Conservation (phyloP, 1,140 invertebrate genomes). For the Drosophila asahinai region DNA sequence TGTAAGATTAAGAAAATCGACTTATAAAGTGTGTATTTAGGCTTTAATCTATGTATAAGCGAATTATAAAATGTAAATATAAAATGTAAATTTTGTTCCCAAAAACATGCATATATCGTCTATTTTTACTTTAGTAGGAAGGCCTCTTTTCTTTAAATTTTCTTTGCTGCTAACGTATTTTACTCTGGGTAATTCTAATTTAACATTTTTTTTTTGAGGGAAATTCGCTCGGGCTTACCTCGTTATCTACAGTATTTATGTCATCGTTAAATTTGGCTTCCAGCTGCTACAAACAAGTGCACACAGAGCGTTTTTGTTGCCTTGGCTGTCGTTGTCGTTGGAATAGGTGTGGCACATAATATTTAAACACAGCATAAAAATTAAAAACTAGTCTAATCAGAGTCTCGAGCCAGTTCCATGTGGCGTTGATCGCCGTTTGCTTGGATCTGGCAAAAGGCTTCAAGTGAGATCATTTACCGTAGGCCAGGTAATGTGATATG, state of each 20-base stretch:
- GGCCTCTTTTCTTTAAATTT: conserved; percentile 10
- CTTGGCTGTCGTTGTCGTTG: conserved; percentile 13
- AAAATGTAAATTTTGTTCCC: neutral
- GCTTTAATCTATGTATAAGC: too few relatives aligned
- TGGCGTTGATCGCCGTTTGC: neutral
- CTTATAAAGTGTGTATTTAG: too few relatives aligned
- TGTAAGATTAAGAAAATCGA: too few relatives aligned
- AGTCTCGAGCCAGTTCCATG: conserved; percentile 29
- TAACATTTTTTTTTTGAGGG: conserved; percentile 46
- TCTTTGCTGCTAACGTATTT: conserved; percentile 7
- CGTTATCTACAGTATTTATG: conserved; percentile 77
- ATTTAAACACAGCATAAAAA: conserved; percentile 75
- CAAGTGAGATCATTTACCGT: conserved; percentile 50
- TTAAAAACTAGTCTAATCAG: conserved; percentile 80
- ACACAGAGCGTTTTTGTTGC: conserved; percentile 29
- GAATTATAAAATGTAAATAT: neutral
- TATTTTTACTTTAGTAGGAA: too few relatives aligned
- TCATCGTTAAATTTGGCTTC: conserved; percentile 75
- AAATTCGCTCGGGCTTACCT: conserved; percentile 46
- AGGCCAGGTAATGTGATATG: neutral
- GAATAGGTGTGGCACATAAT: conserved; percentile 74
- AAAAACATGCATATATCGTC: neutral
- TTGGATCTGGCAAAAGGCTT: conserved; percentile 20
- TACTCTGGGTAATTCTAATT: conserved; percentile 6
- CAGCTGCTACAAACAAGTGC: conserved; percentile 68